Percentiles rank a stretch among this genome's conserved stretches.
Conservation (phyloP, 2,888 invertebrate genomes). For the Empis livida region DNA sequence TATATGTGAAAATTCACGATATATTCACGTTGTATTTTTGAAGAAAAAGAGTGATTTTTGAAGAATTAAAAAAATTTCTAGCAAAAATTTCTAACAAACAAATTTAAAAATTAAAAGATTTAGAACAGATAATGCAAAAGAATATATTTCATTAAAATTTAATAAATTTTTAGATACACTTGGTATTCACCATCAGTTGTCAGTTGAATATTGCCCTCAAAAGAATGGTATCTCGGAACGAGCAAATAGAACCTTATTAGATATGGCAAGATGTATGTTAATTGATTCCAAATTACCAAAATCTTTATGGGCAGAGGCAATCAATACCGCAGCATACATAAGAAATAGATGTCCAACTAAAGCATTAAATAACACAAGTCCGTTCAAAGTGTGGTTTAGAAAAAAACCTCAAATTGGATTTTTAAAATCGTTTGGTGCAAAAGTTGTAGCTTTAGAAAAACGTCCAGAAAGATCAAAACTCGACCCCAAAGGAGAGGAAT, state of each 20-base stretch:
- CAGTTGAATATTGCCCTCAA: conserved; percentile 12
- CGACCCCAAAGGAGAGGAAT: background rate
- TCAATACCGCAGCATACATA: conserved; percentile 11
- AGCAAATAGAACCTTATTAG: conserved; percentile 14
- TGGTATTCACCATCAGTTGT: conserved; percentile 14
- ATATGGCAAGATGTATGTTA: conserved; percentile 17
- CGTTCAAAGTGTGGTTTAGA: no score
- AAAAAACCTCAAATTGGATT: no score
- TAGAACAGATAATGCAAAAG: conserved; percentile 16
- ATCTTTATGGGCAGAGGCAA: conserved; percentile 18
- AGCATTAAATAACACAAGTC: no score
- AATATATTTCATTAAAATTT: conserved; percentile 13
- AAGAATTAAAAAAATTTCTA: no score
- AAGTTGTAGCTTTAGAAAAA: background rate
- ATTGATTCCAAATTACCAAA: conserved; percentile 13
- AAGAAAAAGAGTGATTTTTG: conserved; percentile 11
- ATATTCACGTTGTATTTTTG: conserved; percentile 7
- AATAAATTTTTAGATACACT: conserved; percentile 11
- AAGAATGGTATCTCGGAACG: conserved; percentile 17
- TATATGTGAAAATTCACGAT: conserved; percentile 3
- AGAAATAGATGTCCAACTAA: conserved; percentile 4
- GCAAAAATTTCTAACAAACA: conserved; percentile 4
- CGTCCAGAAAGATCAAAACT: background rate
- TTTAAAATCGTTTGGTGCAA: conserved; percentile 3
- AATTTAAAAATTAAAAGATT: conserved; percentile 8